Evolutionary conservation across 2,797 vertebrate species (phyloP).

Genomic region (Rhinophrynus dorsalis): DNA sequence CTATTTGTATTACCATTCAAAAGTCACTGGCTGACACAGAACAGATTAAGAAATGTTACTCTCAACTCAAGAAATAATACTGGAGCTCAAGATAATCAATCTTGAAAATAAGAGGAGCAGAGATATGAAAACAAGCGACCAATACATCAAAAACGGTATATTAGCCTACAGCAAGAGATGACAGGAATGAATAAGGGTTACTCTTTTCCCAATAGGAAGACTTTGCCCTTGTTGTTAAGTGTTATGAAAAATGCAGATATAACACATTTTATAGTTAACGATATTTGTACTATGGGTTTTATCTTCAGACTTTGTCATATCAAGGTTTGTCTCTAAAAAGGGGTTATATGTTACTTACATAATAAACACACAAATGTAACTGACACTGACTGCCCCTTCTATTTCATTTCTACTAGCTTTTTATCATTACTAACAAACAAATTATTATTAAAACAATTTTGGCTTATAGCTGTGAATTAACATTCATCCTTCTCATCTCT

Average conservation of each 20-base stretch:
- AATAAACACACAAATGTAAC: not conserved
- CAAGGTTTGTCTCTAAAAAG: not conserved
- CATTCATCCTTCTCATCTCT: not conserved
- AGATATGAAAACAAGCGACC: constrained; percentile 51
- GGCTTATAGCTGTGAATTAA: not conserved
- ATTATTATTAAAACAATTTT: not conserved
- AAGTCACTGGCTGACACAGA: constrained; percentile 43
- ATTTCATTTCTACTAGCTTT: not conserved
- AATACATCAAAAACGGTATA: constrained; percentile 49
- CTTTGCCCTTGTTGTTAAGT: constrained; percentile 31
- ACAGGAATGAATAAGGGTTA: constrained; percentile 44
- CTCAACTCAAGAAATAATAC: constrained; percentile 39
- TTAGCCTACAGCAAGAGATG: constrained; percentile 41
- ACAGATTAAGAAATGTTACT: constrained; percentile 41
- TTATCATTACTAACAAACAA: not conserved
- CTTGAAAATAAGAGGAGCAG: constrained; percentile 39
- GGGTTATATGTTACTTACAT: not conserved
- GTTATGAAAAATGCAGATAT: constrained; percentile 39
- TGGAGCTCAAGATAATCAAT: constrained; percentile 38
- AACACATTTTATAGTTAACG: constrained; percentile 20
- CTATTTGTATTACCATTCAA: constrained; percentile 46
- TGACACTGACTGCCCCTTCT: not conserved
- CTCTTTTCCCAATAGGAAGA: constrained; percentile 35
- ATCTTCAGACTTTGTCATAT: not conserved
- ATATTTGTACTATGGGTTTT: constrained; percentile 7